Percentiles rank a stretch among this genome's conserved stretches.
These are phyloP conservation scores for Macrochelys suwanniensis DNA, from an alignment of 2,797 vertebrate species.

Conservation along the genomic window DNA sequence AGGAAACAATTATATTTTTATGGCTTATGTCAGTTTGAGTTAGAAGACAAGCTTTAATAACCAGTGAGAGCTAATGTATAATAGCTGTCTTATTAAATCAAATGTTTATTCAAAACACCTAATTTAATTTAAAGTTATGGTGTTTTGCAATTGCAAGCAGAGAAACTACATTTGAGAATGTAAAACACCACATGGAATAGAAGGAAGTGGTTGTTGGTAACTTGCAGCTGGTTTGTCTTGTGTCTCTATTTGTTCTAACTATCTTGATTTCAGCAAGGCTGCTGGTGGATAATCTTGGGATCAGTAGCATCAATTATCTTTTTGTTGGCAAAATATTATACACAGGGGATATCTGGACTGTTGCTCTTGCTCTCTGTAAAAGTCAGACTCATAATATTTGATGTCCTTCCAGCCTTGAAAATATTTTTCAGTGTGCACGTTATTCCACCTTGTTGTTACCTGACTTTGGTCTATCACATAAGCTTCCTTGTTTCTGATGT, in stretches of 20 bases:
- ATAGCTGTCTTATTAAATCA: neutral
- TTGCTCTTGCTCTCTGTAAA: neutral
- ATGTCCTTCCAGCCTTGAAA: neutral
- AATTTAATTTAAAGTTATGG: fast-evolving
- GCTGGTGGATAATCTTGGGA: neutral
- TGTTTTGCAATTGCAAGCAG: fast-evolving
- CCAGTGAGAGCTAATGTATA: neutral
- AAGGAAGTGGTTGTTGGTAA: neutral
- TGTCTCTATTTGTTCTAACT: neutral
- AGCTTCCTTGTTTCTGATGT: neutral
- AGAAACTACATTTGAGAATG: neutral
- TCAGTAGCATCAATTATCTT: neutral
- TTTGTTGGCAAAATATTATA: neutral
- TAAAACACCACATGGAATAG: fast-evolving
- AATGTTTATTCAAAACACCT: neutral
- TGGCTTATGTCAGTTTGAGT: neutral
- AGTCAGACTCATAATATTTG: neutral
- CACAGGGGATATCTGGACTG: neutral
- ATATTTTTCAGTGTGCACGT: neutral
- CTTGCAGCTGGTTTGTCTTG: neutral
- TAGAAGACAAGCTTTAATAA: neutral
- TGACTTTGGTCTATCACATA: neutral
- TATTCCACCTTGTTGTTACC: neutral
- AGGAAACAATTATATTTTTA: neutral
- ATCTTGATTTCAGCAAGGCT: neutral